Base-by-base conservation (phyloP, 64 coral and sea anemone genomes). In the Actinia tenebrosa region DNA sequence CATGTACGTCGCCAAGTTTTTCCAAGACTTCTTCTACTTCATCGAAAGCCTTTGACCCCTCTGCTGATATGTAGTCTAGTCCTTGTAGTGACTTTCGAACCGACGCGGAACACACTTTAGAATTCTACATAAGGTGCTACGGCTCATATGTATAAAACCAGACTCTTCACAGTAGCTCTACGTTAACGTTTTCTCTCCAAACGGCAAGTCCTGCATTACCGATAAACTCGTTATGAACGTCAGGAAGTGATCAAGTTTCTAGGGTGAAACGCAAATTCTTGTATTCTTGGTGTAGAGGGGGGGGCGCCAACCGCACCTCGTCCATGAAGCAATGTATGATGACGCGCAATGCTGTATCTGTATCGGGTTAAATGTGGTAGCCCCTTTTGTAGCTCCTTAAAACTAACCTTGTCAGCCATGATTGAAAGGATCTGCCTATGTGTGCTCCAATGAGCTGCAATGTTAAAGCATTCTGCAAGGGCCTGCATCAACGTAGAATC, bases 81-180 rank as follows among this genome's bases (percentile, higher is more conserved):
- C n/a, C n/a, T n/a, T n/a, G n/a, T n/a, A n/a, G n/a, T n/a, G n/a
- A n/a, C n/a, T n/a, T n/a, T n/a, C n/a, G n/a, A n/a, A n/a, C n/a
- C n/a, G n/a, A n/a, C n/a, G n/a, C n/a, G n/a, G n/a, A n/a, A n/a
- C n/a, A n/a, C n/a, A n/a, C n/a, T 75, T 77, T 37, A 89, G 62
- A 93, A 89, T 93, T 80, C 78, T 84, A 18, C 87, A 71, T 4
- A 93, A 56, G 0, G 87, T 89, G 47, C 87, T 89, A 27, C 59
- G 78, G 52, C 78, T 89, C 77, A 89, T 60, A 80, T 77, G 87
- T 16, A 30, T 46, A 15, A 93, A 93, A 44, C 85, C 68, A 25
- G 55, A 85, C 27, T 93, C 91, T 19, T 25, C 88, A 46, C 71
- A 86, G 68, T 86, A 93, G 66, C 59, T 79, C 60, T 89, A 87